A percentile compares a stretch with the other conserved stretches of the same genome.
phyloP scores from a whole-genome alignment of 2,113 vertebrate genomes.

The Beaufortia kweichowensis region DNA sequence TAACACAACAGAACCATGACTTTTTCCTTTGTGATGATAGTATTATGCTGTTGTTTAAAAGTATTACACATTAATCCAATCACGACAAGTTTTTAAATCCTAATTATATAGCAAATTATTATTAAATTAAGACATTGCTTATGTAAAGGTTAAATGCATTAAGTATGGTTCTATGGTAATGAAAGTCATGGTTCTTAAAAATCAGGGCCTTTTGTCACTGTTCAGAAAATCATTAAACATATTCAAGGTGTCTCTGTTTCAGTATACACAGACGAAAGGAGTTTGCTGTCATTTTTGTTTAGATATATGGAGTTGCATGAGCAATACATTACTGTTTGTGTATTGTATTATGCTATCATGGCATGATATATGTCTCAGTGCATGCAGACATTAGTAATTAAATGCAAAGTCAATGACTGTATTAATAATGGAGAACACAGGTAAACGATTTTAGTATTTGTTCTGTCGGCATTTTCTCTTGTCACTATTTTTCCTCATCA shows the following conservation, averaged over 20 bases:
- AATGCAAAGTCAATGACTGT: neutral
- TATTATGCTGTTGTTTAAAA: conserved; percentile 14
- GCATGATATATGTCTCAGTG: neutral
- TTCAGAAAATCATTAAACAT: conserved; percentile 21
- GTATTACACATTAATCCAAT: neutral
- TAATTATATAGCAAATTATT: too few species aligned
- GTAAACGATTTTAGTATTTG: neutral
- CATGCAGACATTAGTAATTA: neutral
- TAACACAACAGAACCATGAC: conserved; percentile 52
- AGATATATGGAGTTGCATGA: conserved; percentile 4
- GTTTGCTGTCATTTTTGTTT: neutral
- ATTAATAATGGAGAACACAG: neutral
- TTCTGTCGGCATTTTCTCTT: too few species aligned
- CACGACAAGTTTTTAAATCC: neutral
- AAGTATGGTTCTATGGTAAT: neutral
- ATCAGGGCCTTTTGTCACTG: conserved; percentile 28
- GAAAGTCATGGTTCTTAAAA: conserved; percentile 32
- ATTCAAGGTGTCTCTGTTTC: conserved; percentile 24
- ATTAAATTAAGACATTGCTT: neutral
- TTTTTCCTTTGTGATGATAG: conserved; percentile 41
- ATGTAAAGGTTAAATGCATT: neutral
- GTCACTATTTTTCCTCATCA: too few species aligned
- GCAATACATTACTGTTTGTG: neutral
- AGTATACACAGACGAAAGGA: conserved; percentile 10
- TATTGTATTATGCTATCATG: neutral